phyloP scores from a whole-genome alignment of 2,113 vertebrate species.

The Megaceryle torquata region DNA sequence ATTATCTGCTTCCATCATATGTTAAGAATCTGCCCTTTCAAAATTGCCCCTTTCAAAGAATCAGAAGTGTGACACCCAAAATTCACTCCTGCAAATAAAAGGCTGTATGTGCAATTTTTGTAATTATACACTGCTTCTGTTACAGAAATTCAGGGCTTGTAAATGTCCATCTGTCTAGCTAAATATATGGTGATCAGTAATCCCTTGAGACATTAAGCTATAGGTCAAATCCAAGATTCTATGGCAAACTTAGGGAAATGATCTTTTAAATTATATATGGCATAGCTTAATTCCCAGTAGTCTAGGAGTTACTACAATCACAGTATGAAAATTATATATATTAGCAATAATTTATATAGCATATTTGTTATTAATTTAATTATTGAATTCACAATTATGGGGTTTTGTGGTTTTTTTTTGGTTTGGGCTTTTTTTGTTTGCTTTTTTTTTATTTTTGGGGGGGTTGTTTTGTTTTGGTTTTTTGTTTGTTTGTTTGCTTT shows the following conservation, averaged over 20 bases:
- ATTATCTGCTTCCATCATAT: neutral
- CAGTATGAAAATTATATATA: neutral
- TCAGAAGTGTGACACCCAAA: neutral
- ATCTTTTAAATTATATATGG: conserved; percentile 13
- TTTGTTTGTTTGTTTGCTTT: no score
- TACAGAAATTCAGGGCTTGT: neutral
- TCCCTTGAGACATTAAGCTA: neutral
- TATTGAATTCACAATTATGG: neutral
- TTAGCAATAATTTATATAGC: neutral
- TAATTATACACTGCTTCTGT: neutral
- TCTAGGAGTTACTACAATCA: neutral
- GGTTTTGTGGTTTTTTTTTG: no score
- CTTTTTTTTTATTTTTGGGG: no score
- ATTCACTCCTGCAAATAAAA: neutral
- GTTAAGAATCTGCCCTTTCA: neutral
- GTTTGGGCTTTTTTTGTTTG: neutral
- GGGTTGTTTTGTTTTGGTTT: neutral
- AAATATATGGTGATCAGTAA: conserved; percentile 25
- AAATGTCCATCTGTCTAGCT: conserved; percentile 26
- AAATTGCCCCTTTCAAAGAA: neutral
- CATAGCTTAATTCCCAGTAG: neutral
- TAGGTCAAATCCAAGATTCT: conserved; percentile 6
- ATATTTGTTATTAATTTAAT: neutral
- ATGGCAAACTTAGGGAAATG: conserved; percentile 32
- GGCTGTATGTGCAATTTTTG: neutral